A percentile compares a stretch with the other conserved stretches of the same genome.
Evolutionary conservation across 1,140 invertebrate genomes (phyloP).

Genomic region (Dendrolimus punctatus): DNA sequence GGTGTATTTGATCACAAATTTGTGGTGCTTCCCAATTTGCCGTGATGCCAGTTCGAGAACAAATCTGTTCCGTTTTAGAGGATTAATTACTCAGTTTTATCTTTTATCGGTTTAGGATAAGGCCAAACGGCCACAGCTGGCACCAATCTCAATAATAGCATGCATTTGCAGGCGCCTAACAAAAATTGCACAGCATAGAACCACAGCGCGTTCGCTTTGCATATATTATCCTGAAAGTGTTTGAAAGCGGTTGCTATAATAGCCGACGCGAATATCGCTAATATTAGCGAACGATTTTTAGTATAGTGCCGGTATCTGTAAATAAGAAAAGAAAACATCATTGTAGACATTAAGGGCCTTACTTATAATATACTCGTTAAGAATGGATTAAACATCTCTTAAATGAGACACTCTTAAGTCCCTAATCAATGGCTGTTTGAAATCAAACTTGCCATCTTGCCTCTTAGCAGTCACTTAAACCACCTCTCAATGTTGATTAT

Average conservation of each 20-base stretch:
- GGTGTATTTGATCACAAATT: no score
- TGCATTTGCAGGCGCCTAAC: constrained; percentile 25
- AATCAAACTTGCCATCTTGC: no score
- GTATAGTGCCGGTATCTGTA: constrained; percentile 53
- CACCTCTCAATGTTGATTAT: no score
- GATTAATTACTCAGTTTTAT: constrained; percentile 14
- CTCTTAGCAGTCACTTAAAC: no score
- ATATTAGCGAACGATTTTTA: constrained; percentile 32
- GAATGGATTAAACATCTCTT: no score
- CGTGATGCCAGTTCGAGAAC: no score
- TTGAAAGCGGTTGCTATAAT: constrained; percentile 20
- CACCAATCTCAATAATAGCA: constrained; percentile 25
- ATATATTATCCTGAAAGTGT: constrained; percentile 24
- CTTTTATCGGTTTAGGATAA: constrained; percentile 8
- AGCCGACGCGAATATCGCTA: constrained; percentile 25
- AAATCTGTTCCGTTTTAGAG: no score
- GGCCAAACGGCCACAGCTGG: constrained; percentile 40
- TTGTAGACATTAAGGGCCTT: not conserved
- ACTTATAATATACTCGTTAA: no score
- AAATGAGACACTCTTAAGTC: no score
- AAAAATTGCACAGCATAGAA: constrained; percentile 34
- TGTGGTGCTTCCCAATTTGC: no score
- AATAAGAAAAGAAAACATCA: constrained; percentile 15
- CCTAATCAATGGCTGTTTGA: no score
- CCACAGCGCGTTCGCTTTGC: constrained; percentile 14